Evolutionary conservation across 2,797 vertebrate species (phyloP), one percentile per base, ranked within the genome.

Genomic region (Myiotriccus ornatus): DNA sequence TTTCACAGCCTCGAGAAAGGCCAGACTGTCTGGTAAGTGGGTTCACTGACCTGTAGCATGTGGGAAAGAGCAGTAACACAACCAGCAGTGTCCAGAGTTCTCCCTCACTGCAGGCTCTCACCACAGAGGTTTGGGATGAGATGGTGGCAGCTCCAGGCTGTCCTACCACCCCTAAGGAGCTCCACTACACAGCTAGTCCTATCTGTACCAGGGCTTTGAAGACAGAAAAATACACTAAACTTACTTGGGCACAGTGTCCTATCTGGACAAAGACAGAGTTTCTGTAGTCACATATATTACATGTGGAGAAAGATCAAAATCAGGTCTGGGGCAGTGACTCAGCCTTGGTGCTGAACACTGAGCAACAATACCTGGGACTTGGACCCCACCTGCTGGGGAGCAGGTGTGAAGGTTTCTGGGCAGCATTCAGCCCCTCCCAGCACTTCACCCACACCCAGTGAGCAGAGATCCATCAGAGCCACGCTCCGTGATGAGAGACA

Each of bases 401-500:
- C 50, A 71, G 70, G 35, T 28, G 19, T 37, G 55, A 80, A 80
- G 27, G 20, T 43, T 78, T 60, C 67, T 55, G 34, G 80, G 63
- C 70, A 75, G 49, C 3, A 3, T 28, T 63, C 37, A 53, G 68
- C 47, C 37, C 59, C 35, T 34, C 39, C 17, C 80, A 67, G 47
- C 24, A 19, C 49, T 41, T 39, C 73, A 81, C 65, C 55, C 83
- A 60, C 52, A 27, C 41, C 35, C 55, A 60, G 14, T 0, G 3
- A 2, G n/a, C 16, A 60, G 11, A 74, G 49, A 41, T 17, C 39
- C 50, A 56, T 3, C 35, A 55, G 41, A 86, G 49, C 21, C 52
- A 17, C 0, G 6, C 20, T 50, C n/a, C 4, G 0, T 2, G 2
- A 19, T 0, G 0, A 9, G 37, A 12, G n/a, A 23, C 6, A 14